Evolutionary conservation across 53 echinoderm and acorn worm genomes (phyloP).

Genomic region (Echinarachnius parma): DNA sequence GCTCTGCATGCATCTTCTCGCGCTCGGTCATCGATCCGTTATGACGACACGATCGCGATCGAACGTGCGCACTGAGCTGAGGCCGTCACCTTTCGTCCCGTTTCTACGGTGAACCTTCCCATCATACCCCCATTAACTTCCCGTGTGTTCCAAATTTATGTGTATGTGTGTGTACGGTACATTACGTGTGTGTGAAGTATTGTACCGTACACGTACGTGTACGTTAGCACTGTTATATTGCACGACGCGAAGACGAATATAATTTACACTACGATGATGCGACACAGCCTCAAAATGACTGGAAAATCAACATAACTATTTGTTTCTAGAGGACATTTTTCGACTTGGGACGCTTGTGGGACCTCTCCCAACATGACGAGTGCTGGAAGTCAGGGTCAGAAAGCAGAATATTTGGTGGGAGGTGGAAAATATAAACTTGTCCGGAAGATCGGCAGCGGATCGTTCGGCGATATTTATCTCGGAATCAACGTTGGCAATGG

Average conservation of each 20-base stretch:
- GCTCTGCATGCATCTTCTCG: too few relatives aligned
- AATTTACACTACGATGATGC: too few relatives aligned
- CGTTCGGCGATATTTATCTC: constrained; percentile 98
- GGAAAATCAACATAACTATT: constrained; percentile 29
- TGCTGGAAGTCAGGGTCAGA: constrained; percentile 52
- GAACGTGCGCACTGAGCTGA: too few relatives aligned
- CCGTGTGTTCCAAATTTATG: too few relatives aligned
- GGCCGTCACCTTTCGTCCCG: not conserved
- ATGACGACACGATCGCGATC: not conserved
- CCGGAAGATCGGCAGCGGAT: constrained; percentile 95
- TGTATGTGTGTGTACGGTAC: too few relatives aligned
- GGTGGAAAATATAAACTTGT: constrained; percentile 84
- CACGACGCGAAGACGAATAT: too few relatives aligned
- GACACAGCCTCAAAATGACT: constrained; percentile 21
- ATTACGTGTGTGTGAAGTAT: not conserved
- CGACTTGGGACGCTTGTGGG: not conserved
- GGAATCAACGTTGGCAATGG: constrained; percentile 98
- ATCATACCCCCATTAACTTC: constrained; percentile 37
- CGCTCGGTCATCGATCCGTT: too few relatives aligned
- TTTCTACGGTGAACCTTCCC: constrained; percentile 57
- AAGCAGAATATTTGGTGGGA: constrained; percentile 70
- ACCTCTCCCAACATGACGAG: constrained; percentile 63
- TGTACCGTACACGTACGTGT: not conserved
- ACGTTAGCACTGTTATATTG: too few relatives aligned
- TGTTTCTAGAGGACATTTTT: not conserved